These are phyloP conservation scores for Sylvia atricapilla DNA, from an alignment of 2,113 vertebrate genomes.

Conservation along the genomic window DNA sequence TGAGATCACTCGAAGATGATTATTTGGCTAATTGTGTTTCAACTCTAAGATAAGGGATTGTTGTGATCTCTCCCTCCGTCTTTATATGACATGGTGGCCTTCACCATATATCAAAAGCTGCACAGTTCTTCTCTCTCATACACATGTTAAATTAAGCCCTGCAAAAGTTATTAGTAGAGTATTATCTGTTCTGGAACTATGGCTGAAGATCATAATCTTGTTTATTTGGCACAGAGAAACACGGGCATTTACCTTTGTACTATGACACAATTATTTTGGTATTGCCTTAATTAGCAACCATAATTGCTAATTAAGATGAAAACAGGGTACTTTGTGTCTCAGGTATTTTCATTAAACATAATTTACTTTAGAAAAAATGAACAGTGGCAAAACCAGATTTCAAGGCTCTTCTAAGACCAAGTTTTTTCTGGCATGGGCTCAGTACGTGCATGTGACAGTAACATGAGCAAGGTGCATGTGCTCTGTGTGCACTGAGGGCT, in stretches of 20 bases:
- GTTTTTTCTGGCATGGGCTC: background rate
- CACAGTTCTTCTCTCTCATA: background rate
- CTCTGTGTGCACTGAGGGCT: fast-evolving
- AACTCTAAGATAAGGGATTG: background rate
- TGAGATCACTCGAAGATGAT: background rate
- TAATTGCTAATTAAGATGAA: background rate
- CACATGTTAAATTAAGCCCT: background rate
- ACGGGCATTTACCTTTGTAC: background rate
- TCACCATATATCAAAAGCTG: background rate
- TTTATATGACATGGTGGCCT: background rate
- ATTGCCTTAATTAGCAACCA: constrained; percentile 3
- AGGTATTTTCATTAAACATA: background rate
- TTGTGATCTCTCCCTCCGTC: background rate
- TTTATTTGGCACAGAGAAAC: background rate
- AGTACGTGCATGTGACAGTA: fast-evolving
- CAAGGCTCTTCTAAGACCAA: background rate
- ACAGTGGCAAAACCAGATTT: background rate
- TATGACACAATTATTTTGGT: constrained; percentile 10
- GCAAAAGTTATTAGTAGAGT: background rate
- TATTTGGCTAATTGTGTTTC: background rate
- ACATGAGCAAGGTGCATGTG: fast-evolving
- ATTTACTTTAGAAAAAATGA: background rate
- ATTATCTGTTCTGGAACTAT: background rate
- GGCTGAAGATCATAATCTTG: background rate
- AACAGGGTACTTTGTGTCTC: background rate